These are phyloP conservation scores for Pogona vitticeps DNA, from an alignment of 2,113 vertebrate species.

Conservation along the genomic window DNA sequence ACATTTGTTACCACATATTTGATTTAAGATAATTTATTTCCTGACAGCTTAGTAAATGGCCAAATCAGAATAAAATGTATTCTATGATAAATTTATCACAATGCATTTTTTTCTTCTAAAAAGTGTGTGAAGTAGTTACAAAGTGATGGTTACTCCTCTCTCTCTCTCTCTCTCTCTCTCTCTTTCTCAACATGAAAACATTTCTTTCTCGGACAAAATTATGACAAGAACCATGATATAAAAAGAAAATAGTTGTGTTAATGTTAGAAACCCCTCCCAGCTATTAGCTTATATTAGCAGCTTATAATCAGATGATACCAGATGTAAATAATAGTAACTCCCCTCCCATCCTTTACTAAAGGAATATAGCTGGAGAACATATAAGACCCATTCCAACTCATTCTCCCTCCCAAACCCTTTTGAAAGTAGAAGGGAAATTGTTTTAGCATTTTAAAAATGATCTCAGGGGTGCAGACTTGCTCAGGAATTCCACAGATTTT, in stretches of 20 bases:
- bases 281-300: neutral
- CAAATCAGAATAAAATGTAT: neutral
- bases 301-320: no score
- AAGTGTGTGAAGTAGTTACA: neutral
- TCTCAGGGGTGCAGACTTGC: no score
- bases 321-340: no score
- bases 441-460: no score
- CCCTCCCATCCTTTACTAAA: no score
- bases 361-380: no score
- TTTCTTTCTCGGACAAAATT: neutral
- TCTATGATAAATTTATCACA: rapidly evolving
- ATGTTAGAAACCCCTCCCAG: neutral
- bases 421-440: no score
- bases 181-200: neutral
- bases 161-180: neutral
- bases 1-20: neutral
- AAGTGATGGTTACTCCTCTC: rapidly evolving
- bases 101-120: neutral
- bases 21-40: slow-evolving; percentile 41
- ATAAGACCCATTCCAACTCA: no score
- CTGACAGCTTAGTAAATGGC: slow-evolving; percentile 15
- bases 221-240: neutral
- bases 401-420: no score
- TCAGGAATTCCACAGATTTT: no score
- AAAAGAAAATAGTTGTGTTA: neutral